Percentiles rank a stretch among this genome's conserved stretches.
phyloP scores from a whole-genome alignment of 2,113 vertebrate genomes.

The Prionailurus bengalensis region DNA sequence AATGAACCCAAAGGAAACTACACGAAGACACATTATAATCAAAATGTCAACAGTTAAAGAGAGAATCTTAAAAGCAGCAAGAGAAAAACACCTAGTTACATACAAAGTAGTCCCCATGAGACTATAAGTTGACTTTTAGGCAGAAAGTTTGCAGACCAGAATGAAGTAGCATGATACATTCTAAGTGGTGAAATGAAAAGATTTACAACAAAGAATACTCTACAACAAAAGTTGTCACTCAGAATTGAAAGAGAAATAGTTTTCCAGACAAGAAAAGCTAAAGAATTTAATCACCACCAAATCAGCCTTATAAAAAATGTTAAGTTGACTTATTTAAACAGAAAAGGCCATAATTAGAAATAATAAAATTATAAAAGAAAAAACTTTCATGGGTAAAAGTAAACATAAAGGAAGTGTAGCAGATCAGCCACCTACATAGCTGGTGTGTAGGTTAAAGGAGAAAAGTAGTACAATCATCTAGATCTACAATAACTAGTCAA shows the following conservation, averaged over 20 bases:
- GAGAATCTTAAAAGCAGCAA: background rate
- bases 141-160: background rate
- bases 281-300: background rate
- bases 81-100: background rate
- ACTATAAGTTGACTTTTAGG: background rate
- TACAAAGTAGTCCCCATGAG: background rate
- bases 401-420: background rate
- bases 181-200: background rate
- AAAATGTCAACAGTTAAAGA: background rate
- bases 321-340: background rate
- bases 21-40: background rate
- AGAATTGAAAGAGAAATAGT: background rate
- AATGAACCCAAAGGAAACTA: background rate
- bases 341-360: background rate
- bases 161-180: background rate
- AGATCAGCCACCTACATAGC: background rate
- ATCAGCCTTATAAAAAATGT: background rate
- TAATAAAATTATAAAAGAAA: background rate
- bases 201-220: background rate
- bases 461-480: background rate
- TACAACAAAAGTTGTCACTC: background rate
- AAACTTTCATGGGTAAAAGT: background rate
- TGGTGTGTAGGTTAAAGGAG: background rate
- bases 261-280: background rate
- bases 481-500: background rate